Evolutionary conservation across 2,888 invertebrate genomes (phyloP).

Genomic region (Drosophila buzzatii): DNA sequence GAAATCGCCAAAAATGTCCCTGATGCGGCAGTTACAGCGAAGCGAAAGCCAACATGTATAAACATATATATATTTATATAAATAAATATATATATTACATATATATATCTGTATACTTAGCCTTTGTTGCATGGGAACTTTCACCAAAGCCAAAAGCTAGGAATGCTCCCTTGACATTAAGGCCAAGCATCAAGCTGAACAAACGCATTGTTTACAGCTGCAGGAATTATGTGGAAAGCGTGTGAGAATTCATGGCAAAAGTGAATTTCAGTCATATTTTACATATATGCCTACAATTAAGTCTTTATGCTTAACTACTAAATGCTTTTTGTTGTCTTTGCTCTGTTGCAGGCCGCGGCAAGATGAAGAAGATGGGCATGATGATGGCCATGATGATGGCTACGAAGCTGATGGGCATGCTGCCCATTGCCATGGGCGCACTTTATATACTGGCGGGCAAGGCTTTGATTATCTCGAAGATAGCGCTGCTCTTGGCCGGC

Average conservation of each 20-base stretch:
- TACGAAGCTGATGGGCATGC: slow-evolving; percentile 93
- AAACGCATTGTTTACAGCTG: slow-evolving; percentile 36
- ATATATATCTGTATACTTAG: slow-evolving; percentile 44
- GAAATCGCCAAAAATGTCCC: slow-evolving; percentile 67
- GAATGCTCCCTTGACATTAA: slow-evolving; percentile 22
- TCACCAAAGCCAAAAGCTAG: slow-evolving; percentile 45
- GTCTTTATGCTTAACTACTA: background rate
- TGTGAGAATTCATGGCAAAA: slow-evolving; percentile 32
- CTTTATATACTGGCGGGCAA: slow-evolving; percentile 93
- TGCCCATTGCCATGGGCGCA: slow-evolving; percentile 92
- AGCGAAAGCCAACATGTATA: background rate
- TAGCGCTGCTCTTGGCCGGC: slow-evolving; percentile 92
- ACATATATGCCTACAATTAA: background rate
- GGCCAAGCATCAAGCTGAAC: slow-evolving; percentile 15
- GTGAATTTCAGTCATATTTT: background rate
- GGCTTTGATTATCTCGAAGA: slow-evolving; percentile 92
- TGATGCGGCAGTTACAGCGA: slow-evolving; percentile 31
- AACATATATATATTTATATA: background rate
- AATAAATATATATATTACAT: background rate
- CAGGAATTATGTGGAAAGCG: slow-evolving; percentile 44
- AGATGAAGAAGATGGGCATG: slow-evolving; percentile 96
- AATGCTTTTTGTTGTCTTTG: slow-evolving; percentile 10
- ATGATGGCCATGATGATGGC: slow-evolving; percentile 94
- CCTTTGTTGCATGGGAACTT: slow-evolving; percentile 54
- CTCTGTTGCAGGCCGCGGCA: slow-evolving; percentile 89